Conservation (phyloP, 2,797 vertebrate genomes). For the Lacerta agilis region DNA sequence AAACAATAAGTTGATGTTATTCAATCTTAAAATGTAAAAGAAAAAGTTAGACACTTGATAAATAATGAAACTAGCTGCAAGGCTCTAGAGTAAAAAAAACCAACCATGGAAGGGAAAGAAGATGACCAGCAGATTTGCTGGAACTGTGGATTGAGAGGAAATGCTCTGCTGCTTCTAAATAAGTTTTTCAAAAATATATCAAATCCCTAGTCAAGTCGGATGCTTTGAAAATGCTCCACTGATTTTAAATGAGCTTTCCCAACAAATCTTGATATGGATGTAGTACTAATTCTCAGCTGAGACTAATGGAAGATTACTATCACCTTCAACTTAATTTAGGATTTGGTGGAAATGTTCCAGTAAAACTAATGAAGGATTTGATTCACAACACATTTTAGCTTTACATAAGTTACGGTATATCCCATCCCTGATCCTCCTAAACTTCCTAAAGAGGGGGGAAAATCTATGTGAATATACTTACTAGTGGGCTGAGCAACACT, state of each 20-base stretch:
- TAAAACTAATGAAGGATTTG: constrained; percentile 30
- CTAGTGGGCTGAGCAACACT: background rate
- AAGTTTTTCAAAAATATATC: constrained; percentile 39
- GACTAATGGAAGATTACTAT: constrained; percentile 50
- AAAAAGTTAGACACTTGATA: background rate
- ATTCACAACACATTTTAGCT: constrained; percentile 13
- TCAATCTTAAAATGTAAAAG: background rate
- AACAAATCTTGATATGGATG: constrained; percentile 39
- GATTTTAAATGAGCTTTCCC: constrained; percentile 63
- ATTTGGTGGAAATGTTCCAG: constrained; percentile 46
- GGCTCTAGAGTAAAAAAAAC: background rate
- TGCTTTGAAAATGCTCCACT: constrained; percentile 61
- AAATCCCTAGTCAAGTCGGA: constrained; percentile 47
- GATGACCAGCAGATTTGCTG: constrained; percentile 43
- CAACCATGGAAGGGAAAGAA: constrained; percentile 24
- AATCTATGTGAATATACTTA: background rate
- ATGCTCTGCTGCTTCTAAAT: constrained; percentile 40
- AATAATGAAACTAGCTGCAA: constrained; percentile 13
- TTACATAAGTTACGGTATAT: constrained; percentile 22
- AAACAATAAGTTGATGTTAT: background rate
- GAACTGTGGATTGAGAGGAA: constrained; percentile 39
- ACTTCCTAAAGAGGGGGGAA: background rate
- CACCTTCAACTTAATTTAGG: constrained; percentile 41
- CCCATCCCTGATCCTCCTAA: background rate
- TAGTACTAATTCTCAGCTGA: constrained; percentile 54